Evolutionary conservation across 1,140 invertebrate species (phyloP), one percentile per base, ranked within the genome.

Genomic region (Microplitis mediator): DNA sequence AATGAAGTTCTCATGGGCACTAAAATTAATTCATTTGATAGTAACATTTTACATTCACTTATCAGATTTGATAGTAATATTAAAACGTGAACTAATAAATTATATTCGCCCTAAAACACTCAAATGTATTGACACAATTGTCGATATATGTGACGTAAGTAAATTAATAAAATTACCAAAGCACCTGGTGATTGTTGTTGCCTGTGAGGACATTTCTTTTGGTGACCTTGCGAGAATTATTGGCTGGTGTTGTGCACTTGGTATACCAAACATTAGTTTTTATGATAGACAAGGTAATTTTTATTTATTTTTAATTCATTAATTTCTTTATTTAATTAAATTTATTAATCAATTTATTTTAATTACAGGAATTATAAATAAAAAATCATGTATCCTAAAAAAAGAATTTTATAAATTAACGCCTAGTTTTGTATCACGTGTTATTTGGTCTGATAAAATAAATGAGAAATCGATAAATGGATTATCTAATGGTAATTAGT

Each of bases 271-370:
- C 82, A 81, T 93, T 76, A 93, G 90, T 79, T 92, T 93, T 78
- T 91, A 92, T 81, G 92, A 93, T 84, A 84, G 89, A 78, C 89
- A 89, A 87, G 92, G 92, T 93, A 89, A 86, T 76, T 76, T 82
- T 23, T 66, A 32, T 58, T 71, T 4, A 62, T 58, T 56, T 68
- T 61, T 39, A 11, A 64, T 52, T 11, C 4, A 36, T 69, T 39
- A 61, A 58, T 35, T 45, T 6, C 56, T 51, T 71, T 56, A 5
- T n/a, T 54, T 35, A 70, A 9, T 70, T 3, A 35, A 63, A 34
- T 36, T 45, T 14, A 34, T 62, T 39, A n/a, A 66, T 39, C 66
- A 67, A 63, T 75, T 52, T 72, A 74, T 71, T 76, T 64, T 77
- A 77, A 63, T 84, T 88, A 75, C 82, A 92, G 91, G 91, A 74